Base-by-base conservation (phyloP, 2,797 vertebrate species). In the Sorex maritimensis region DNA sequence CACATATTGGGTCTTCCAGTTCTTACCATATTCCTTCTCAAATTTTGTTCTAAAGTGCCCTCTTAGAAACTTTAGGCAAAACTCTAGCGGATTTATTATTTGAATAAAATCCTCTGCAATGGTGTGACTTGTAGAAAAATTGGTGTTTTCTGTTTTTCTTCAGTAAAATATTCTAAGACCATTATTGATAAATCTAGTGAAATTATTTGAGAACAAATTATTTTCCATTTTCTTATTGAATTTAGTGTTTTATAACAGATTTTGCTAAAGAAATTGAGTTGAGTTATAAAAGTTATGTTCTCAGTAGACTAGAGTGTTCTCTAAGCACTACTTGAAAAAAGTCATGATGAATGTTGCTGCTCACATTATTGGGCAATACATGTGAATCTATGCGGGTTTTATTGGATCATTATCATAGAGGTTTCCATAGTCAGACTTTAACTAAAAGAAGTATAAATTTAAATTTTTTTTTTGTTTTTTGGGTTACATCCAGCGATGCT, bases 1-100 rank as follows among this genome's bases (percentile, higher is more conserved):
- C 95, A 96, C 95, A 94, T 97, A 93, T 90, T 88, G 93, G 83
- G 92, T 88, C 38, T 63, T 93, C 80, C 65, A 52, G 72, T 95
- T 88, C 88, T 94, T 92, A 38, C 23, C 73, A 95, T 72, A 26
- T 93, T 91, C 63, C 55, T 86, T 92, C 95, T 93, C 81, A 84
- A 95, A 88, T 90, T 63, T 63, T 58, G 13, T 63, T 63, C 23
- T 21, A 19, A 14, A 8, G 9, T 58, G 26, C 41, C 88, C 91
- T 24, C 15, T 91, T 92, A 80, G 44, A 80, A 81, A 4, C 13
- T 80, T 90, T 83, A 83, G 73, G 58, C 30, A 93, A 68, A 93
- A 77, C 17, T 55, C 24, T 86, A 88, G 41, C 81, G 34, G 30
- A 55, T 93, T 87, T 74, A 80, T 88, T 85, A 55, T 95, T 96